Evolutionary conservation across 2,797 vertebrate species (phyloP).

Genomic region (Hypotaenidia philippensis): DNA sequence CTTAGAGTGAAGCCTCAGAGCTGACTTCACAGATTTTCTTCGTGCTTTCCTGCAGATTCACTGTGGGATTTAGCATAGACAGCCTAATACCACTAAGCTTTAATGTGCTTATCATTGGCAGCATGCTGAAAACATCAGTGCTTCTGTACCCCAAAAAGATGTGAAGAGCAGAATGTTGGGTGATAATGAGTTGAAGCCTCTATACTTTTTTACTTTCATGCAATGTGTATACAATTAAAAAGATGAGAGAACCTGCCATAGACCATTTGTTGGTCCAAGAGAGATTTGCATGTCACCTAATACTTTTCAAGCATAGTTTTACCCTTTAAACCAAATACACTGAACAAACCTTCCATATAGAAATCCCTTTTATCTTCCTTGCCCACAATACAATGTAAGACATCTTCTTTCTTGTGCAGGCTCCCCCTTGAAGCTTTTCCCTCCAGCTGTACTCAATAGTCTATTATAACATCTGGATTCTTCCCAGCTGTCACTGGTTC

Average conservation of each 20-base stretch:
- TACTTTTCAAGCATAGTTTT: not conserved
- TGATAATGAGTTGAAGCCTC: not conserved
- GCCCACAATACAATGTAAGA: not conserved
- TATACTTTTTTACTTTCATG: fast-evolving
- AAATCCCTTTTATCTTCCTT: not conserved
- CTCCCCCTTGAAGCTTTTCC: not conserved
- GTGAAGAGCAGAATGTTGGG: not conserved
- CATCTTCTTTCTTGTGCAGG: not conserved
- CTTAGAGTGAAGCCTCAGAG: not conserved
- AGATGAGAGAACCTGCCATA: fast-evolving
- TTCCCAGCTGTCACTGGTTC: not conserved
- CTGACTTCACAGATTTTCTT: not conserved
- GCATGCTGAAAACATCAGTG: not conserved
- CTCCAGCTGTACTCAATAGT: not conserved
- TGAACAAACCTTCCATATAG: not conserved
- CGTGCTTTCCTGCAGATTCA: not conserved
- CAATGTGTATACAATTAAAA: not conserved
- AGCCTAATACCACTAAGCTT: not conserved
- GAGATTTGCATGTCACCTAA: not conserved
- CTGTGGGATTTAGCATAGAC: not conserved
- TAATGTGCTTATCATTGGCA: not conserved
- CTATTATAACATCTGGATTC: not conserved
- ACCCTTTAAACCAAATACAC: not conserved
- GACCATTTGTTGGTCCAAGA: not conserved
- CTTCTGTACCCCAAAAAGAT: not conserved